Evolutionary conservation across 2,888 invertebrate genomes (phyloP).

Genomic region (Caenorhabditis sp.): DNA sequence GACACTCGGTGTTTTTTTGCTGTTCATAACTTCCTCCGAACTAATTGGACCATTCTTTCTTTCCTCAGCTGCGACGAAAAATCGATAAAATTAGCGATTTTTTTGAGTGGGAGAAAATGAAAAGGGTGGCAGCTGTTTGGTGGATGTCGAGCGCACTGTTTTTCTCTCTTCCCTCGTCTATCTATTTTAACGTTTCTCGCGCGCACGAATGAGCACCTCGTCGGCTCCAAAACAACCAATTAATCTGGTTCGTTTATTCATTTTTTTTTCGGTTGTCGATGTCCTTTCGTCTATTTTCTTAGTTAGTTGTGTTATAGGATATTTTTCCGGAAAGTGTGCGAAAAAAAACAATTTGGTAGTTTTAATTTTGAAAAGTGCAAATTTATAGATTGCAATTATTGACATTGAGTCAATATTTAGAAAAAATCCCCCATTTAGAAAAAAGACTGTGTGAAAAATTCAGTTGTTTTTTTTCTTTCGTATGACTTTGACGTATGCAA

Average conservation of each 20-base stretch:
- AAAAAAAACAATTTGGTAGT: too few species aligned
- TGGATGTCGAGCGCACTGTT: not conserved
- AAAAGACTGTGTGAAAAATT: too few species aligned
- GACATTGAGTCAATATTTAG: too few species aligned
- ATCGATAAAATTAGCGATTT: not conserved
- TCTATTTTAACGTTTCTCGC: conserved; percentile 23
- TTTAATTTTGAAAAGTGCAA: too few species aligned
- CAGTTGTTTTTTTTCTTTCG: too few species aligned
- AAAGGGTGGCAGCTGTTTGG: conserved; percentile 1
- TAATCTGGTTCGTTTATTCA: not conserved
- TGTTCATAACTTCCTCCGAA: not conserved
- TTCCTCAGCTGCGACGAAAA: not conserved
- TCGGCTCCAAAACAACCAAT: conserved; percentile 1
- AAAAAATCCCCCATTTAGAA: too few species aligned
- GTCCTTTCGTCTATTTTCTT: not conserved
- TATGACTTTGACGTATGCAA: too few species aligned
- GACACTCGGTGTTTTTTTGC: not conserved
- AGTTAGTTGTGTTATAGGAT: not conserved
- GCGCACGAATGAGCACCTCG: not conserved
- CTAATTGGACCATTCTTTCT: not conserved
- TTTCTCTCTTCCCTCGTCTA: conserved; percentile 10
- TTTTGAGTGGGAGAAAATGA: not conserved
- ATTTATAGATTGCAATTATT: too few species aligned
- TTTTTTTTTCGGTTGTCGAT: not conserved
- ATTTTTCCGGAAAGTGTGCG: too few species aligned